phyloP scores from a whole-genome alignment of 35 echinoderm and acorn worm genomes.

The Ophiothrix spiculata region DNA sequence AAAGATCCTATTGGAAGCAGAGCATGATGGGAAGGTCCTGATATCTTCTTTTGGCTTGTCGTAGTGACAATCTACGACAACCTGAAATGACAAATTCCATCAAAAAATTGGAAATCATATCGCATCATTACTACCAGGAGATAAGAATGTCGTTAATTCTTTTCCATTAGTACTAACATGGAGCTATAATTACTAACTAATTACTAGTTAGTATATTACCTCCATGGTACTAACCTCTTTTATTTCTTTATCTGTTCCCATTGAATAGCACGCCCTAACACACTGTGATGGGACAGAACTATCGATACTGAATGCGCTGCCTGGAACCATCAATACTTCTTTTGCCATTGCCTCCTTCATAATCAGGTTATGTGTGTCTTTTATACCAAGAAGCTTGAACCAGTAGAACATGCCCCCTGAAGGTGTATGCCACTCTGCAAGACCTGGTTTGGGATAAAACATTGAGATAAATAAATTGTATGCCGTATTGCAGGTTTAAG shows the following conservation, averaged over 20 bases:
- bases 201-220: conserved; percentile 60
- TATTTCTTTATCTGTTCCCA: conserved; percentile 77
- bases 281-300: conserved; percentile 40
- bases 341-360: conserved; percentile 74
- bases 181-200: conserved; percentile 70
- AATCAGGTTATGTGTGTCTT: conserved; percentile 72
- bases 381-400: conserved; percentile 69
- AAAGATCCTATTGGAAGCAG: too few species aligned
- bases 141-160: not conserved
- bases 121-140: conserved; percentile 24
- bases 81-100: too few species aligned
- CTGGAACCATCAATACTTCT: conserved; percentile 90
- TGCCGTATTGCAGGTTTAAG: not conserved
- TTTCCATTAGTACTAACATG: conserved; percentile 58
- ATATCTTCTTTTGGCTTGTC: too few species aligned
- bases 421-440: conserved; percentile 81
- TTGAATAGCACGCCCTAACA: conserved; percentile 71
- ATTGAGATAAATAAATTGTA: not conserved
- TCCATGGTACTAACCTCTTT: conserved; percentile 65
- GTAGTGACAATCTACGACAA: too few species aligned
- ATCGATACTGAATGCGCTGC: conserved; percentile 49
- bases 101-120: not conserved
- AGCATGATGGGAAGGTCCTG: too few species aligned
- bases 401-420: conserved; percentile 82
- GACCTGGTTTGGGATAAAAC: conserved; percentile 22